Evolutionary conservation across 2,113 vertebrate genomes (phyloP).

Genomic region (Platichthys stellatus): DNA sequence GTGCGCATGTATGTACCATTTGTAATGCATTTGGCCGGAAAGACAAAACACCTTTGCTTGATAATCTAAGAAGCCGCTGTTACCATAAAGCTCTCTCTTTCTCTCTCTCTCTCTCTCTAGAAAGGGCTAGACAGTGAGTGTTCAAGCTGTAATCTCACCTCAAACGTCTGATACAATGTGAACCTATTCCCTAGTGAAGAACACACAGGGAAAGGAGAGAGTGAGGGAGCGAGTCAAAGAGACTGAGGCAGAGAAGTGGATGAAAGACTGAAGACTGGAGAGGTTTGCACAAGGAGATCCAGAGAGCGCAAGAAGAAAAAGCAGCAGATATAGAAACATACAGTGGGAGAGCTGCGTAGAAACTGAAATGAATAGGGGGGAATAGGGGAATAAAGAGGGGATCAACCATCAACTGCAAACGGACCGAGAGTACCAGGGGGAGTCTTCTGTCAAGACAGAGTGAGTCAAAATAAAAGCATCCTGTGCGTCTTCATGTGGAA

Average conservation of each 20-base stretch:
- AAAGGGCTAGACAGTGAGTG: slow-evolving; percentile 7
- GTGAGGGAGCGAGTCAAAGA: slow-evolving; percentile 1
- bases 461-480: slow-evolving; percentile 41
- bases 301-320: slow-evolving; percentile 17
- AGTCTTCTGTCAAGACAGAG: slow-evolving; percentile 17
- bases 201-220: slow-evolving; percentile 4
- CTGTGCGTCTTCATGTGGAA: slow-evolving; percentile 22
- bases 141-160: slow-evolving; percentile 38
- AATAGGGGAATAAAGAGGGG: slow-evolving; percentile 3
- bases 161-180: slow-evolving; percentile 18
- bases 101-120: not conserved
- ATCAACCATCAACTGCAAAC: slow-evolving; percentile 41
- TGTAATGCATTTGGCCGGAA: slow-evolving; percentile 9
- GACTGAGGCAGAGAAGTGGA: slow-evolving; percentile 8
- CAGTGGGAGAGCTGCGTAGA: slow-evolving; percentile 14
- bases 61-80: slow-evolving; percentile 5
- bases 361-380: slow-evolving; percentile 11
- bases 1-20: not conserved
- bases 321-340: slow-evolving; percentile 24
- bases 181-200: slow-evolving; percentile 34
- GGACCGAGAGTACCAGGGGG: slow-evolving; percentile 33
- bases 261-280: slow-evolving; percentile 14
- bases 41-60: slow-evolving; percentile 12
- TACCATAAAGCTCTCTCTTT: slow-evolving; percentile 19
- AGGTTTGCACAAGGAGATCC: slow-evolving; percentile 14